Percentiles rank a stretch among this genome's conserved stretches.
phyloP scores from a whole-genome alignment of 92 coral and sea anemone genomes.

The Diadumene lineata region DNA sequence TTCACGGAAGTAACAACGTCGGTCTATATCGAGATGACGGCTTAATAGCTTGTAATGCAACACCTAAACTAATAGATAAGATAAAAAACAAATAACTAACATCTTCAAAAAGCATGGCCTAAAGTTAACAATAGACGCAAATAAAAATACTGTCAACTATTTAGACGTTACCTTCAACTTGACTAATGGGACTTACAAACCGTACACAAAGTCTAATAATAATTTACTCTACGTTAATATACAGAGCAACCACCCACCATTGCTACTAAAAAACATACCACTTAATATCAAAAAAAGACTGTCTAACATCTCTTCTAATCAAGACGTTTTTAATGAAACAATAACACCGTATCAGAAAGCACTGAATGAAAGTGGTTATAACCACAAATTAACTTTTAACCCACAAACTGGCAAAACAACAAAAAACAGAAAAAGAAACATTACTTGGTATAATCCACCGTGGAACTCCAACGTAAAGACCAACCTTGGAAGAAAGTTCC shows the following conservation, averaged over 20 bases:
- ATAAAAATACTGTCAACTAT: too few relatives aligned
- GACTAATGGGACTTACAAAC: conserved; percentile 3
- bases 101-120: too few relatives aligned
- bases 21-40: too few relatives aligned
- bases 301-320: neutral
- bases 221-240: conserved; percentile 23
- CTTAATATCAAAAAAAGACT: neutral
- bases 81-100: too few relatives aligned
- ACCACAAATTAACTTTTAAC: conserved; percentile 28
- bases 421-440: conserved; percentile 37
- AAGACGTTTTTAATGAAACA: conserved; percentile 16
- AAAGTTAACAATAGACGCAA: too few relatives aligned
- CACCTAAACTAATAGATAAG: too few relatives aligned
- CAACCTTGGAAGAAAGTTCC: conserved; percentile 31
- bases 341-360: conserved; percentile 28
- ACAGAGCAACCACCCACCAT: conserved; percentile 33
- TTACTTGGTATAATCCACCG: conserved; percentile 44
- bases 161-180: too few relatives aligned
- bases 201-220: conserved; percentile 30
- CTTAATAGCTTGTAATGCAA: too few relatives aligned
- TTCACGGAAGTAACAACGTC: too few relatives aligned
- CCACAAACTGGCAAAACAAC: conserved; percentile 11
- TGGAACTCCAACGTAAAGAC: conserved; percentile 41
- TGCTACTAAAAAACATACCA: conserved; percentile 30
- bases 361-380: conserved; percentile 3